Evolutionary conservation across 2,888 invertebrate genomes (phyloP).

Genomic region (Xiphydria camelus): DNA sequence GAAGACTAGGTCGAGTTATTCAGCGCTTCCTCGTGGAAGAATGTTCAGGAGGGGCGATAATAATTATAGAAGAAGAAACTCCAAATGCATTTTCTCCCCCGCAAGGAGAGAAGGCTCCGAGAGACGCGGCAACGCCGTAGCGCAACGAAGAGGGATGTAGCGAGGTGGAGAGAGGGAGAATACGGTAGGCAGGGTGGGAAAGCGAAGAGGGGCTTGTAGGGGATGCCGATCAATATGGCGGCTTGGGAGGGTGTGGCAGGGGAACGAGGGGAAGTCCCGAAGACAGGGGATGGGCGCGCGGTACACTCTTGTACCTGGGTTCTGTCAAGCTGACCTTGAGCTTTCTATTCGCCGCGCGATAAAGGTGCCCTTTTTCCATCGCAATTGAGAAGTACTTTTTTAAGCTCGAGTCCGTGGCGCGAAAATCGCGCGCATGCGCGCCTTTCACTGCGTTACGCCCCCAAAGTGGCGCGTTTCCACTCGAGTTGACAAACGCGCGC

Average conservation of each 20-base stretch:
- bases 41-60: too few relatives aligned
- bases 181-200: conserved; percentile 12
- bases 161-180: conserved; percentile 11
- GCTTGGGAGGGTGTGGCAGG: conserved; percentile 17
- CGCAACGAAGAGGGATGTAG: conserved; percentile 16
- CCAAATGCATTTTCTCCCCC: too few relatives aligned
- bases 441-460: too few relatives aligned
- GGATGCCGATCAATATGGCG: conserved; percentile 51
- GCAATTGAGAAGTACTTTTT: too few relatives aligned
- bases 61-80: too few relatives aligned
- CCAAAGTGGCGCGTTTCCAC: too few relatives aligned
- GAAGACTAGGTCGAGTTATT: too few relatives aligned
- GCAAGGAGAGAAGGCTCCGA: conserved; percentile 3
- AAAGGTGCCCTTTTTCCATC: too few relatives aligned
- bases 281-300: conserved; percentile 3
- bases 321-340: conserved; percentile 43
- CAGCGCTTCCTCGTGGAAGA: too few relatives aligned
- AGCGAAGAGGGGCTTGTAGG: conserved; percentile 24
- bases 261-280: conserved; percentile 1
- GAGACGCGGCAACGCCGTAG: conserved; percentile 45
- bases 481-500: too few relatives aligned
- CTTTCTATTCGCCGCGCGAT: conserved; percentile 30
- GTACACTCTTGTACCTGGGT: neutral
- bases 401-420: too few relatives aligned
- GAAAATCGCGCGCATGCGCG: too few relatives aligned